Evolutionary conservation across 53 echinoderm and acorn worm genomes (phyloP).

Genomic region (Holothuria scabra): DNA sequence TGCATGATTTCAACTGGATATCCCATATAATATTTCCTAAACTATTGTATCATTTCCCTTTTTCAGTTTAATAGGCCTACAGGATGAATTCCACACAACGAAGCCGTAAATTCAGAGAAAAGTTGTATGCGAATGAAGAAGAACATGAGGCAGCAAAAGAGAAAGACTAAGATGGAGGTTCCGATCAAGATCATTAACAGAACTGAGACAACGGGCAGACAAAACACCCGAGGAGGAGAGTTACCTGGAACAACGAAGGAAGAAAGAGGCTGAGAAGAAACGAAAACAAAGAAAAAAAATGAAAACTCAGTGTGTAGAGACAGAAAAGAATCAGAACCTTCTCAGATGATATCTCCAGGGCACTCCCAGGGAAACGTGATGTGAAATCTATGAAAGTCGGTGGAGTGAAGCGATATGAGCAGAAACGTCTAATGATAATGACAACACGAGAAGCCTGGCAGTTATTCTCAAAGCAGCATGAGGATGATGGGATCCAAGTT

Average conservation of each 20-base stretch:
- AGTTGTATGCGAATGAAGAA: slow-evolving; percentile 6
- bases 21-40: too few relatives aligned
- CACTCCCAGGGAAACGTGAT: slow-evolving; percentile 52
- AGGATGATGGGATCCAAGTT: slow-evolving; percentile 25
- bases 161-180: slow-evolving; percentile 16
- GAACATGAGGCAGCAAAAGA: background rate
- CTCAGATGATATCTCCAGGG: slow-evolving; percentile 50
- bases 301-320: background rate
- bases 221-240: slow-evolving; percentile 14
- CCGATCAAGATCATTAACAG: background rate
- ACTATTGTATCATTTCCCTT: too few relatives aligned
- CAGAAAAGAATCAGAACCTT: background rate
- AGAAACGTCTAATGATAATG: slow-evolving; percentile 55
- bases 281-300: too few relatives aligned
- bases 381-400: too few relatives aligned
- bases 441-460: slow-evolving; percentile 45
- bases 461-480: slow-evolving; percentile 15
- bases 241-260: background rate
- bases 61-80: background rate
- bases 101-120: slow-evolving; percentile 15
- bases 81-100: background rate
- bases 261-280: slow-evolving; percentile 11
- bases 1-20: too few relatives aligned
- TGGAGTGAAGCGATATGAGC: slow-evolving; percentile 16
- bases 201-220: background rate